Base-by-base conservation (phyloP, 1,140 invertebrate species). In the Tetraneura akinire region DNA sequence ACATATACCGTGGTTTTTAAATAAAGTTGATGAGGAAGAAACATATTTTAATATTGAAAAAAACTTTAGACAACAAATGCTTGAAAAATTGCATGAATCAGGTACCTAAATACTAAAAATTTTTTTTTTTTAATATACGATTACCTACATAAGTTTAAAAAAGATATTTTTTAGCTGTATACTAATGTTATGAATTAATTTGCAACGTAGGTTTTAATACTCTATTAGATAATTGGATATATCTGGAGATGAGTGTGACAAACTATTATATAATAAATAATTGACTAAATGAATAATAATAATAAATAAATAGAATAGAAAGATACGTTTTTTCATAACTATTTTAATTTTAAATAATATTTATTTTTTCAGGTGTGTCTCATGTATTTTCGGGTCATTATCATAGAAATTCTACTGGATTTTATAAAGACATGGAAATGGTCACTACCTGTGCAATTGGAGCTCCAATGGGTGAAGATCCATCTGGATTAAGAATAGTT, bases 341-440 rank as follows among this genome's bases (percentile, higher is more conserved):
- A n/a, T 45, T n/a, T 13, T 21, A 66, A 42, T 70, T 81, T 42
- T 13, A 21, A 23, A 73, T 64, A 18, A 78, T 64, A 80, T 70
- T 74, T 71, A 76, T 70, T 51, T 81, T 80, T 83, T 80, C 81
- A 85, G 88, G 88, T 70, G 85, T 89, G 11, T 81, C 84, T n/a
- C 84, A 86, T 73, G 85, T 89, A 45, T 90, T 90, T 84, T 88
- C 87, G 83, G 89, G 89, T 3, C 89, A 90, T 85, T 88, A 86
- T 82, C 89, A 90, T 83, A 83, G 84, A n/a, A 90, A 90, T 82
- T 86, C 83, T n/a, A 86, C 86, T 29, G 87, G 88, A 16, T 83
- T 82, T 16, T 87, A 87, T 82, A 85, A 87, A 68, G 82, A 85
- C 57, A 80, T 90, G 80, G 86, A 88, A 83, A 81, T 86, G 42